phyloP scores from a whole-genome alignment of 2,888 invertebrate species.

The Rhodophaea formosa region DNA sequence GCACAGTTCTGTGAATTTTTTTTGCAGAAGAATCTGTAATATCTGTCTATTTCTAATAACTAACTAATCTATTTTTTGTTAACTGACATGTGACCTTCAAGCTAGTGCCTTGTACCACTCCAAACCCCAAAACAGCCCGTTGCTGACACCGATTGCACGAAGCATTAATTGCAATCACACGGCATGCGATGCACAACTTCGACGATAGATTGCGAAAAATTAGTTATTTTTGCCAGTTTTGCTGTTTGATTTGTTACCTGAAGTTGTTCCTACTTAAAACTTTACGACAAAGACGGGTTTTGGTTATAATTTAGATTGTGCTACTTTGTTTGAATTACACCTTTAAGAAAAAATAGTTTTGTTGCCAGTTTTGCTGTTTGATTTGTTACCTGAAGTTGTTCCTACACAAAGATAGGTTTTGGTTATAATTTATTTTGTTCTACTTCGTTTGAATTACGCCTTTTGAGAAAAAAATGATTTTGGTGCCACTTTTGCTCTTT shows the following conservation, averaged over 20 bases:
- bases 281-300: too few species aligned
- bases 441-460: too few species aligned
- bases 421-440: too few species aligned
- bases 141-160: slow-evolving; percentile 37
- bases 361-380: background rate
- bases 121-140: slow-evolving; percentile 27
- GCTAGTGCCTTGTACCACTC: slow-evolving; percentile 12
- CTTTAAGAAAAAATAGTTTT: background rate
- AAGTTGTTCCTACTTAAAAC: background rate
- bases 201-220: slow-evolving; percentile 11
- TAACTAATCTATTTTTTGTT: too few species aligned
- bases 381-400: background rate
- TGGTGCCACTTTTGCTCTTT: background rate
- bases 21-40: too few species aligned
- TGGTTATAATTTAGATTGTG: too few species aligned
- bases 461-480: slow-evolving; percentile 5
- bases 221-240: background rate
- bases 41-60: too few species aligned
- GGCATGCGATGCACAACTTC: slow-evolving; percentile 41
- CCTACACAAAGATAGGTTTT: too few species aligned
- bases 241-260: background rate
- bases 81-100: slow-evolving; percentile 7
- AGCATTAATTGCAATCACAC: slow-evolving; percentile 57
- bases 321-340: too few species aligned
- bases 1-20: too few species aligned